phyloP scores from a whole-genome alignment of 2,797 vertebrate genomes.

The Pantherophis alleghaniensis region DNA sequence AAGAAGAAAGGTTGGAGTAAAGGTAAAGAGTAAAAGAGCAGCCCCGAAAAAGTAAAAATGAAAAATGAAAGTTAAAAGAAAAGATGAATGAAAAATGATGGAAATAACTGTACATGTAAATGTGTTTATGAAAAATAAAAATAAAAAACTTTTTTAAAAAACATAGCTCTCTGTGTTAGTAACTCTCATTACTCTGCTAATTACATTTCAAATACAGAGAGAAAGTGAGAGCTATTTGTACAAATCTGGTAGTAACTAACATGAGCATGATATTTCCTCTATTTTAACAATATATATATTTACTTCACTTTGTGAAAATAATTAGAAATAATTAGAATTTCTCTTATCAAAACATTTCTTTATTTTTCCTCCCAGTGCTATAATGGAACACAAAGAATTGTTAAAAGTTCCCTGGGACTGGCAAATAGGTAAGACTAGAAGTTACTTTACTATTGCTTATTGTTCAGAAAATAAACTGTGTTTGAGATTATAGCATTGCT shows the following conservation, averaged over 20 bases:
- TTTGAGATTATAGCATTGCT: not conserved
- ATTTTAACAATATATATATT: constrained; percentile 31
- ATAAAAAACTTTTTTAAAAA: too few relatives aligned
- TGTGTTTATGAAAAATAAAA: too few relatives aligned
- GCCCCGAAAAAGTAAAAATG: too few relatives aligned
- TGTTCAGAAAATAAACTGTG: not conserved
- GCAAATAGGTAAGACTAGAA: constrained; percentile 87
- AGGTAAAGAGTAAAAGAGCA: too few relatives aligned
- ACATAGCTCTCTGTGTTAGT: constrained; percentile 22
- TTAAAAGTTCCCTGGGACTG: constrained; percentile 93
- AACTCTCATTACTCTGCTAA: constrained; percentile 18
- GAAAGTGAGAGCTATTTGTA: constrained; percentile 34
- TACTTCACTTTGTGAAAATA: constrained; percentile 37
- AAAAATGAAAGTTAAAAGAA: too few relatives aligned
- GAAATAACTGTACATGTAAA: too few relatives aligned
- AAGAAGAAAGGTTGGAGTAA: too few relatives aligned
- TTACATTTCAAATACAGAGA: constrained; percentile 20
- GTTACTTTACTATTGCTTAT: constrained; percentile 19
- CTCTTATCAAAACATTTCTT: constrained; percentile 46
- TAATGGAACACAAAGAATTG: constrained; percentile 96
- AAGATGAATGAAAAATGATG: too few relatives aligned
- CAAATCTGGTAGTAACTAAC: constrained; percentile 40
- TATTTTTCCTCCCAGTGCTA: constrained; percentile 80
- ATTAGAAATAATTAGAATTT: constrained; percentile 42
- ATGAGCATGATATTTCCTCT: constrained; percentile 16